Conservation (phyloP, 2,113 vertebrate species). For the Cervus canadensis region DNA sequence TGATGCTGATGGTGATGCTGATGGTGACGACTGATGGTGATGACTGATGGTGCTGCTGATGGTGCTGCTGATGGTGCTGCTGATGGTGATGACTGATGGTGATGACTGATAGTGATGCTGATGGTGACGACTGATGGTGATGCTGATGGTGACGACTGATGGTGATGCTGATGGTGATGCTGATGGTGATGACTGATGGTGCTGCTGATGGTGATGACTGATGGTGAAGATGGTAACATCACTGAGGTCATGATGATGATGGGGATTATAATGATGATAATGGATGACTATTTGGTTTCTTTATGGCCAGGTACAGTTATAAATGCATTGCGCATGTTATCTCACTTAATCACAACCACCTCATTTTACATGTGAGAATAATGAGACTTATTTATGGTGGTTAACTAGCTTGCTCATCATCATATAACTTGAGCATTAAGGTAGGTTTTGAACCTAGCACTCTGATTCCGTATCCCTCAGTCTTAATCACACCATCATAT, state of each 20-base stretch:
- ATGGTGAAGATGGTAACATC: too few species aligned
- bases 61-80: too few species aligned
- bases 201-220: background rate
- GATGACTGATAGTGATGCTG: too few species aligned
- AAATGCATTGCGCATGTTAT: background rate
- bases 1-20: too few species aligned
- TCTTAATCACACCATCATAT: background rate
- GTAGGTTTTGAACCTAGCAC: background rate
- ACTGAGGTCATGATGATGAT: background rate
- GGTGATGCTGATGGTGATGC: too few species aligned
- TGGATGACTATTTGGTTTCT: background rate
- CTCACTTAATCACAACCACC: background rate
- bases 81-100: too few species aligned
- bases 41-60: too few species aligned
- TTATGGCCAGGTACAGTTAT: background rate
- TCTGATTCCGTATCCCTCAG: background rate
- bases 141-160: too few species aligned
- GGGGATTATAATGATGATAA: background rate
- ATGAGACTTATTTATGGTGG: background rate
- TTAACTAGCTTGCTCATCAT: background rate
- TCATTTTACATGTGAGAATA: background rate
- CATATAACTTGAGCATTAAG: background rate
- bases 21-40: rapidly evolving
- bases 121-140: too few species aligned
- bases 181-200: too few species aligned